Percentiles rank a stretch among this genome's conserved stretches.
phyloP scores from a whole-genome alignment of 2,797 vertebrate genomes.

The Bucorvus abyssinicus region DNA sequence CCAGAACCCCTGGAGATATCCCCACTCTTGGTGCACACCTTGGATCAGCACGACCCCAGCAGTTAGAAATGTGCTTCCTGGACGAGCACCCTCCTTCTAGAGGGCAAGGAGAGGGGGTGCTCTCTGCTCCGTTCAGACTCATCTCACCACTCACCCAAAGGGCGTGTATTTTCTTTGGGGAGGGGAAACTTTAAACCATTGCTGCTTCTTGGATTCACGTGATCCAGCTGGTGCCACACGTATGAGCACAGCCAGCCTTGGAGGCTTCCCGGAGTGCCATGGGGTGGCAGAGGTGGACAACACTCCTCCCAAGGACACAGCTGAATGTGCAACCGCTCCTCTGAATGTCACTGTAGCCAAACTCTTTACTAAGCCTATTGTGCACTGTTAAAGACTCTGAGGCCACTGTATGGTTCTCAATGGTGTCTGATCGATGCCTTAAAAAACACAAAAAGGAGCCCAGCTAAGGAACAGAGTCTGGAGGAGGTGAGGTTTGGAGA shows the following conservation, averaged over 20 bases:
- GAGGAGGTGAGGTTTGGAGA: not conserved
- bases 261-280: not conserved
- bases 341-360: conserved; percentile 51
- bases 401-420: not conserved
- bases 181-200: not conserved
- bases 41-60: not conserved
- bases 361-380: conserved; percentile 22
- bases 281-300: not conserved
- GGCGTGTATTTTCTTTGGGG: not conserved
- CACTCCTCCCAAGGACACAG: not conserved
- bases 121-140: not conserved
- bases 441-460: not conserved
- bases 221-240: not conserved
- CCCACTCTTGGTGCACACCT: not conserved
- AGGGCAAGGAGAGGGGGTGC: not conserved
- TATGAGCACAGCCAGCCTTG: not conserved
- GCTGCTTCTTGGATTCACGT: not conserved
- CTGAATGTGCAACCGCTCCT: not conserved
- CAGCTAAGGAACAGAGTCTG: not conserved
- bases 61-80: not conserved
- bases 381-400: conserved; percentile 27
- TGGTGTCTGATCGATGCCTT: conserved; percentile 69
- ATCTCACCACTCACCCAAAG: not conserved
- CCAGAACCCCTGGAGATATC: not conserved
- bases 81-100: not conserved